Evolutionary conservation across 1,140 invertebrate species (phyloP).

Genomic region (Probaryconus sp.): DNA sequence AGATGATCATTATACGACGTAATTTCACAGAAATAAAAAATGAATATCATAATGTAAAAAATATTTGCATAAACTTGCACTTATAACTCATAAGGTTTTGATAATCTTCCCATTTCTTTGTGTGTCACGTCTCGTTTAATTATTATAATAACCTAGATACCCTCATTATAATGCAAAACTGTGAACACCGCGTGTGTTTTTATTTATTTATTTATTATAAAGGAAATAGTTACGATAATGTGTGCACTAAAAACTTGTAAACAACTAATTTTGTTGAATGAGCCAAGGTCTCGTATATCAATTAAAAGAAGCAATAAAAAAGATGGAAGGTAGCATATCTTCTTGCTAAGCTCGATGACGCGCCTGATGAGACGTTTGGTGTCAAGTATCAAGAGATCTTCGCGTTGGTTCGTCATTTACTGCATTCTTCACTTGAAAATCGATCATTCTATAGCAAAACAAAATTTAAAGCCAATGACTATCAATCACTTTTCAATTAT

Average conservation of each 20-base stretch:
- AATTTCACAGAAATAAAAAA: too few species aligned
- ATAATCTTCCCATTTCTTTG: too few species aligned
- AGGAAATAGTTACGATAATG: slow-evolving; percentile 26
- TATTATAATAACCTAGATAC: slow-evolving; percentile 6
- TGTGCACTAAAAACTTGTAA: slow-evolving; percentile 37
- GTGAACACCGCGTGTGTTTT: too few species aligned
- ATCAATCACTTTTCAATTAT: slow-evolving; percentile 6
- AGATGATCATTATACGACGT: too few species aligned
- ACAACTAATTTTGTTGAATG: slow-evolving; percentile 50
- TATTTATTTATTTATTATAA: slow-evolving; percentile 17
- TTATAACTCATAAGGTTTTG: too few species aligned
- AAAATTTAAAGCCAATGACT: slow-evolving; percentile 19
- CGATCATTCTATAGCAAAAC: slow-evolving; percentile 33
- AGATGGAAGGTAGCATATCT: slow-evolving; percentile 40
- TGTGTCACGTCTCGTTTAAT: too few species aligned
- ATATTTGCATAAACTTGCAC: too few species aligned
- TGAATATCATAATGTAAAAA: too few species aligned
- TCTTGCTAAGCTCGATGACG: slow-evolving; percentile 46
- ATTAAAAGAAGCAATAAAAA: slow-evolving; percentile 52
- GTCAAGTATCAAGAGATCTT: slow-evolving; percentile 53
- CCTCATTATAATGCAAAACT: not conserved
- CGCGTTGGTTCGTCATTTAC: slow-evolving; percentile 35
- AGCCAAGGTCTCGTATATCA: slow-evolving; percentile 49
- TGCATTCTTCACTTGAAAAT: slow-evolving; percentile 39
- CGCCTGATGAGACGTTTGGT: slow-evolving; percentile 49